These are phyloP conservation scores for Apis mellifera DNA, from an alignment of 1,140 invertebrate genomes.

Conservation along the genomic window DNA sequence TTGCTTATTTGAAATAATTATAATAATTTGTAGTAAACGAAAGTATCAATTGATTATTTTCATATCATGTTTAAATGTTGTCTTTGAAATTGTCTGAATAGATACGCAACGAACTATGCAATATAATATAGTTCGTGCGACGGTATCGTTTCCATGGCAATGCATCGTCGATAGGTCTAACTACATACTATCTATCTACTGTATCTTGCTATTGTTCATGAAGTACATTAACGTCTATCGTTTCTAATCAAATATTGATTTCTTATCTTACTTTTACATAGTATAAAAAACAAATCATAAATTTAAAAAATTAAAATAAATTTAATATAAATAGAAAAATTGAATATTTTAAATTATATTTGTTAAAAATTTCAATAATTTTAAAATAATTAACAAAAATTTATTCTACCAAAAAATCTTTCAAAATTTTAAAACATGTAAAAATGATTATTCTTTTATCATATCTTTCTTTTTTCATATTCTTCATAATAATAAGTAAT, in stretches of 20 bases:
- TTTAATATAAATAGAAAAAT: no score
- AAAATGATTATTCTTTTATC: no score
- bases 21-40: background rate
- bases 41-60: background rate
- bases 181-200: conserved; percentile 33
- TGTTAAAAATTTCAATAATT: background rate
- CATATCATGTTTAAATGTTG: background rate
- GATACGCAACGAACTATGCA: conserved; percentile 34
- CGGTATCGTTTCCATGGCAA: conserved; percentile 71
- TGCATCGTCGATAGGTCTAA: conserved; percentile 59
- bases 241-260: background rate
- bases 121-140: conserved; percentile 42
- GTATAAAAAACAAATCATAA: background rate
- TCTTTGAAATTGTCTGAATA: conserved; percentile 58
- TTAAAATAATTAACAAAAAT: background rate
- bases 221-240: background rate
- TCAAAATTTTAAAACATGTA: no score
- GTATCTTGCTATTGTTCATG: conserved; percentile 19
- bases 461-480: no score
- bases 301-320: background rate
- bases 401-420: background rate
- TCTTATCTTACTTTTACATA: background rate
- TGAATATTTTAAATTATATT: background rate
- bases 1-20: background rate
- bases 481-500: no score